These are phyloP conservation scores for Coregonus ussuriensis DNA, from an alignment of 2,797 vertebrate species.

Conservation along the genomic window DNA sequence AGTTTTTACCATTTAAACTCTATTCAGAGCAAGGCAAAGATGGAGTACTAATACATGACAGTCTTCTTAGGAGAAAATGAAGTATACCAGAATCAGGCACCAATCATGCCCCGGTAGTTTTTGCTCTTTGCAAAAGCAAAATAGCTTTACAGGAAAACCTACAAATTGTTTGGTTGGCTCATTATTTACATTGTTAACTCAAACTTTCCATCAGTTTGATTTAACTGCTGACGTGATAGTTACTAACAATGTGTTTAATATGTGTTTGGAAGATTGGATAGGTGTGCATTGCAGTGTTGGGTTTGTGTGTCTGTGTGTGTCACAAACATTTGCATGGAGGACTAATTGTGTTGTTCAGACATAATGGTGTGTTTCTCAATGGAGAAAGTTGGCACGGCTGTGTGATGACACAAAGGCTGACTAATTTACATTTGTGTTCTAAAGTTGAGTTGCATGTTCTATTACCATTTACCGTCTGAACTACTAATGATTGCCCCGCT, in stretches of 20 bases:
- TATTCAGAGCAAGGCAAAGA: no score
- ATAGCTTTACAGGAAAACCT: no score
- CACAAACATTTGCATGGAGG: not conserved
- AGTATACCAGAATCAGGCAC: no score
- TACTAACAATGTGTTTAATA: not conserved
- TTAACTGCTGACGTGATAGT: not conserved
- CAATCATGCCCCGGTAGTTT: no score
- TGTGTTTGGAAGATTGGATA: not conserved
- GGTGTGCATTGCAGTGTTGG: not conserved
- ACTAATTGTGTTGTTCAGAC: not conserved
- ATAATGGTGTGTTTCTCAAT: not conserved
- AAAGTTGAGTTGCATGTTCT: not conserved
- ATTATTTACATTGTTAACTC: no score
- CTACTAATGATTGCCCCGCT: not conserved
- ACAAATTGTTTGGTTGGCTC: no score
- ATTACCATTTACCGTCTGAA: not conserved
- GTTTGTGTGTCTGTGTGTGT: not conserved
- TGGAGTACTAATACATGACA: no score
- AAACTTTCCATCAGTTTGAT: not conserved
- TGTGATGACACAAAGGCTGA: not conserved
- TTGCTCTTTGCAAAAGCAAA: no score
- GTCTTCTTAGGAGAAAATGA: no score
- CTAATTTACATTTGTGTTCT: not conserved
- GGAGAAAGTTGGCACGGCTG: not conserved
- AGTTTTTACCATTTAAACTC: no score